phyloP scores from a whole-genome alignment of 2,888 invertebrate species.

The Cyaniris semiargus region DNA sequence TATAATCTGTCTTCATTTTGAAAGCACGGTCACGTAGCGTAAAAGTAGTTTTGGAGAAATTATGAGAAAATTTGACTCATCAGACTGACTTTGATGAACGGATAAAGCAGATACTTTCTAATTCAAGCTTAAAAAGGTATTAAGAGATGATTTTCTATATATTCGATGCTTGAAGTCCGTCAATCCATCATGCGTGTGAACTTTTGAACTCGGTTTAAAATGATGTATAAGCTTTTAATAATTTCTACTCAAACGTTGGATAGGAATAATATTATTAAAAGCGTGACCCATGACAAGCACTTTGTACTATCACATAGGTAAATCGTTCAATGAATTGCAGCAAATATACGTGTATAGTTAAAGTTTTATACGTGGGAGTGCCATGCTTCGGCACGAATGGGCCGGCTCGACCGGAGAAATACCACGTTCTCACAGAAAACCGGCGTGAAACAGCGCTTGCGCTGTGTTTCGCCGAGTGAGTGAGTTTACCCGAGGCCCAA shows the following conservation, averaged over 20 bases:
- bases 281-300: not conserved
- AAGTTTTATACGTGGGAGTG: no score
- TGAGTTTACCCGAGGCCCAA: no score
- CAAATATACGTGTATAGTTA: not conserved
- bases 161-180: constrained; percentile 1
- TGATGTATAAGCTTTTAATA: not conserved
- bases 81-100: constrained; percentile 30
- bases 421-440: no score
- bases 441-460: no score
- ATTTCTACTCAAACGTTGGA: not conserved
- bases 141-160: not conserved
- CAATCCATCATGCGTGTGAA: not conserved
- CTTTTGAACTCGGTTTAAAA: not conserved
- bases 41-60: not conserved
- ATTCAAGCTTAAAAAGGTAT: not conserved
- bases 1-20: not conserved
- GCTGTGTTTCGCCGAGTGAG: no score
- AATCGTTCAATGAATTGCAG: not conserved
- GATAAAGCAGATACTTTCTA: constrained; percentile 11
- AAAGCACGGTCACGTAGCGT: not conserved
- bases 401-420: no score
- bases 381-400: no score
- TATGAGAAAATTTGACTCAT: constrained; percentile 1
- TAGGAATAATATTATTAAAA: constrained; percentile 13
- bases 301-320: not conserved